These are phyloP conservation scores for Drosophila burlai DNA, from an alignment of 1,140 invertebrate species.

Conservation along the genomic window DNA sequence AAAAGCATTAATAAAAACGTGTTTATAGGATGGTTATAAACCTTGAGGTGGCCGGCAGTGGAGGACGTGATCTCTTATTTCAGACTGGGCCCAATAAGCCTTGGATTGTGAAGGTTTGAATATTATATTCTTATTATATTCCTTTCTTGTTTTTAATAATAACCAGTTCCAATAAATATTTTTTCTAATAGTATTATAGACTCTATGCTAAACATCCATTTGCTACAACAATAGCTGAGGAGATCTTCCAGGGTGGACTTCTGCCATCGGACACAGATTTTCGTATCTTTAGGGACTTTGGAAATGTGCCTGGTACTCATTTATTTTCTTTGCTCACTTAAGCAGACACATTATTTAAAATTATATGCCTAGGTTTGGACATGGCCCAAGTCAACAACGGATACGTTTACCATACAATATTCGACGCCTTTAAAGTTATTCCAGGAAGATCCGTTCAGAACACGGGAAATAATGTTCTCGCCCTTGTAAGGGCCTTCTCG, in stretches of 20 bases:
- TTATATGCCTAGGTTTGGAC: slow-evolving; percentile 87
- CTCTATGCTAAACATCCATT: slow-evolving; percentile 92
- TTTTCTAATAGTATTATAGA: slow-evolving; percentile 90
- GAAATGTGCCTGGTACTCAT: slow-evolving; percentile 87
- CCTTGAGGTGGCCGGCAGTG: slow-evolving; percentile 91
- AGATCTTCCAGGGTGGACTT: slow-evolving; percentile 93
- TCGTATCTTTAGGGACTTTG: slow-evolving; percentile 93
- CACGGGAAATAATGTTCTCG: slow-evolving; percentile 91
- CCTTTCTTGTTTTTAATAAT: no score
- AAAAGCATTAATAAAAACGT: background rate
- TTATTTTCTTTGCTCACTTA: background rate
- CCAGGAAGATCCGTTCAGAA: slow-evolving; percentile 92
- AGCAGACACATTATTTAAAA: no score
- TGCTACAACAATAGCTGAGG: slow-evolving; percentile 93
- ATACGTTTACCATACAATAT: slow-evolving; percentile 95
- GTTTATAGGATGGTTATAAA: slow-evolving; percentile 34
- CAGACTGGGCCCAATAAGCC: slow-evolving; percentile 96
- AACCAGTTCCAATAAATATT: background rate
- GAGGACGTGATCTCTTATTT: slow-evolving; percentile 96
- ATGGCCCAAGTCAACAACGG: slow-evolving; percentile 97
- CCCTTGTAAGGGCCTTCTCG: slow-evolving; percentile 88
- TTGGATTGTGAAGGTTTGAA: slow-evolving; percentile 92
- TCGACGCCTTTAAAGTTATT: slow-evolving; percentile 91
- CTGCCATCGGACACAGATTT: slow-evolving; percentile 96
- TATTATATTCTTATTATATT: background rate